Evolutionary conservation across 2,797 vertebrate genomes (phyloP).

Genomic region (Champsocephalus esox): DNA sequence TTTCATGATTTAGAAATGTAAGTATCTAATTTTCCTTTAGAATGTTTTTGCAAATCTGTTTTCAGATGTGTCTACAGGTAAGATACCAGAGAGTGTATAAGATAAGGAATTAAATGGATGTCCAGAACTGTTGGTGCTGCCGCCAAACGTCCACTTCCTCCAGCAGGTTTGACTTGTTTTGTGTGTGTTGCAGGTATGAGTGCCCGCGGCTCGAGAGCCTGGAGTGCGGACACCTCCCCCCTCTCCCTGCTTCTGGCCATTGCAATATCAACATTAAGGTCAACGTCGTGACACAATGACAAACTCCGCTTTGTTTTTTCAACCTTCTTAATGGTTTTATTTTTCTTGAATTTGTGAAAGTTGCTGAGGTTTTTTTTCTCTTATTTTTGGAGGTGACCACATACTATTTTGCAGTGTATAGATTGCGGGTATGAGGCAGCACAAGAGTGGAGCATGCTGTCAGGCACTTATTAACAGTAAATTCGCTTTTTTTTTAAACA

Average conservation of each 20-base stretch:
- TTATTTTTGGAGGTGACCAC: conserved; percentile 39
- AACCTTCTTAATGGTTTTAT: conserved; percentile 41
- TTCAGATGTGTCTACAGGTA: background rate
- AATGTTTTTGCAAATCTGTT: conserved; percentile 1
- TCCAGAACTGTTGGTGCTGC: background rate
- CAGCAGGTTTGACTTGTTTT: background rate
- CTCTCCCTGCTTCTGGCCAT: conserved; percentile 79
- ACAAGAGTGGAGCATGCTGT: conserved; percentile 54
- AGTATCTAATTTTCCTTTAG: background rate
- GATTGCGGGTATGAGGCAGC: conserved; percentile 62
- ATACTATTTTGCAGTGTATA: conserved; percentile 52
- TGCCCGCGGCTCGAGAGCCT: conserved; percentile 88
- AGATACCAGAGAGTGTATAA: background rate
- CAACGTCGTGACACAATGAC: conserved; percentile 80
- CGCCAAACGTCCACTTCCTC: conserved; percentile 7
- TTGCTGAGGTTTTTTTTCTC: conserved; percentile 18
- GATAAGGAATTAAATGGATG: conserved; percentile 1
- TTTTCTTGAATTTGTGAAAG: conserved; percentile 49
- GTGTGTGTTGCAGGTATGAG: conserved; percentile 88
- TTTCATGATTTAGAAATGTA: conserved; percentile 28
- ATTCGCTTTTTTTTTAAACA: conserved; percentile 60
- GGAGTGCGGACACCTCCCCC: conserved; percentile 70
- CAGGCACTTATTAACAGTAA: conserved; percentile 49
- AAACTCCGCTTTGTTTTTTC: conserved; percentile 54
- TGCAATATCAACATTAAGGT: conserved; percentile 81